A percentile compares a stretch with the other conserved stretches of the same genome.
phyloP scores from a whole-genome alignment of 2,797 vertebrate species.

The Margarornis squamiger region DNA sequence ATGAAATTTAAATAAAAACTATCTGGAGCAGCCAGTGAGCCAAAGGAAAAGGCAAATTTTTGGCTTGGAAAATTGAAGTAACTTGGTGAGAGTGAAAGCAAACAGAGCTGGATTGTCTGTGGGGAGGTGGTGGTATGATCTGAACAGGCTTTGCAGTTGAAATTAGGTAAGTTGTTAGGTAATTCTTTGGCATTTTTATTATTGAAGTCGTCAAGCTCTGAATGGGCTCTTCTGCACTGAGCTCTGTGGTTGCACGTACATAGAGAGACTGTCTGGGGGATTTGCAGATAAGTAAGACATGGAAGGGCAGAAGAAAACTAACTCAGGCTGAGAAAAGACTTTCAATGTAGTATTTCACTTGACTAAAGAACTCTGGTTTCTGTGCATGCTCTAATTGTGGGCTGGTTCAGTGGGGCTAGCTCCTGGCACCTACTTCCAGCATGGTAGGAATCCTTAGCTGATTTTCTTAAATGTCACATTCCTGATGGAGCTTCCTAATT shows the following conservation, averaged over 20 bases:
- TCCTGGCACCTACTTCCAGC: neutral
- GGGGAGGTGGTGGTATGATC: neutral
- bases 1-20: conserved; percentile 36
- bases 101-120: conserved; percentile 12
- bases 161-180: neutral
- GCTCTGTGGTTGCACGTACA: accelerated
- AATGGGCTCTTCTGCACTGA: neutral
- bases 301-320: neutral
- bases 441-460: neutral
- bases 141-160: neutral
- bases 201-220: neutral
- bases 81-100: conserved; percentile 9
- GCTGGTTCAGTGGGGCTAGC: neutral
- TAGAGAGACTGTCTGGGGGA: neutral
- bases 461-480: neutral
- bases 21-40: neutral
- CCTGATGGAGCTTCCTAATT: neutral
- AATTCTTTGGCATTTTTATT: neutral
- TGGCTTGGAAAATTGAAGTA: neutral
- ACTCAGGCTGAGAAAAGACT: neutral
- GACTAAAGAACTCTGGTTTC: neutral
- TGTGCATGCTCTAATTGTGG: neutral
- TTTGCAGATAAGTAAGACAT: neutral
- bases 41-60: neutral
- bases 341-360: neutral